Evolutionary conservation across 2,888 invertebrate genomes (phyloP).

Genomic region (Dryomyza anilis): DNA sequence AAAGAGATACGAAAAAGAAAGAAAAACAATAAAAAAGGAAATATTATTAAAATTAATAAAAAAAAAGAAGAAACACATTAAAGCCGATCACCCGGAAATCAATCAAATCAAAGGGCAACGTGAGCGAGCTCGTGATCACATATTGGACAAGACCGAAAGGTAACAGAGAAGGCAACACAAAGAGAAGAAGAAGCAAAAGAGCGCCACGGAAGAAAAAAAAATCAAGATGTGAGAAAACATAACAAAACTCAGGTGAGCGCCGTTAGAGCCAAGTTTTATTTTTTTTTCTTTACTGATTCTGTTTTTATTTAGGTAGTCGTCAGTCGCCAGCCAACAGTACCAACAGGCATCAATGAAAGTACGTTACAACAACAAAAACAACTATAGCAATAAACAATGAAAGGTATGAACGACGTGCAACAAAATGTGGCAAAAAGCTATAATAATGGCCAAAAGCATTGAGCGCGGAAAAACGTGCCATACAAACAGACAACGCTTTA

Average conservation of each 20-base stretch:
- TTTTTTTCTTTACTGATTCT: neutral
- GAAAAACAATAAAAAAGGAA: neutral
- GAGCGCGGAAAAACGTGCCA: too few species aligned
- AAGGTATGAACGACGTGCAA: neutral
- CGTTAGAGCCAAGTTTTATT: neutral
- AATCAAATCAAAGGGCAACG: conserved; percentile 53
- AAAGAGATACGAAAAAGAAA: neutral
- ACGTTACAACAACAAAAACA: conserved; percentile 4
- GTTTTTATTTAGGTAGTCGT: neutral
- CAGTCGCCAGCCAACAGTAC: neutral
- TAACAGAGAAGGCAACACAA: neutral
- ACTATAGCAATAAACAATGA: neutral
- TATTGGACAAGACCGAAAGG: conserved; percentile 1
- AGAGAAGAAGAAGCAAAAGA: neutral
- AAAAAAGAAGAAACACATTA: conserved; percentile 17
- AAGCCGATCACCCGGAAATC: conserved; percentile 51
- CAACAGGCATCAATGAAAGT: conserved; percentile 22
- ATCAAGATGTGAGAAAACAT: neutral
- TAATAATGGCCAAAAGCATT: too few species aligned
- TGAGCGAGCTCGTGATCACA: conserved; percentile 21
- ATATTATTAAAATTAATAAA: conserved; percentile 6
- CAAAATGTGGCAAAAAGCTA: too few species aligned
- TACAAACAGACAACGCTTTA: too few species aligned
- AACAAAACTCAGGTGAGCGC: conserved; percentile 4
- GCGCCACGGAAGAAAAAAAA: neutral